Evolutionary conservation across 2,797 vertebrate species (phyloP).

Genomic region (Arnoldichthys spilopterus): DNA sequence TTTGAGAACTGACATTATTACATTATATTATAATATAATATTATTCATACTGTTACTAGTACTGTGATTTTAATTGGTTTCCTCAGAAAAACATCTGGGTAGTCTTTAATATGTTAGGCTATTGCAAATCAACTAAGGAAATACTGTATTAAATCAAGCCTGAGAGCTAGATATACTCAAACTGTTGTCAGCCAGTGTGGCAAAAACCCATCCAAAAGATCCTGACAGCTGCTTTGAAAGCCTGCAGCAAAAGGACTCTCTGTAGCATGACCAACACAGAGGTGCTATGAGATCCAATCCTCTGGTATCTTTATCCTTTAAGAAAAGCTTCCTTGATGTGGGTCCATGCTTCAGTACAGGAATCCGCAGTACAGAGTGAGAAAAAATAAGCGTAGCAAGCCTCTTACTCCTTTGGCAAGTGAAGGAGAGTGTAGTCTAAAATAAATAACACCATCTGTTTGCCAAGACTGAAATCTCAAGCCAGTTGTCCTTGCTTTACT

Average conservation of each 20-base stretch:
- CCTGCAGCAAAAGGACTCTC: background rate
- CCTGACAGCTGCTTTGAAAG: background rate
- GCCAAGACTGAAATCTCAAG: background rate
- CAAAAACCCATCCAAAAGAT: background rate
- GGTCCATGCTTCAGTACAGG: conserved; percentile 7
- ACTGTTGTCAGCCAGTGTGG: background rate
- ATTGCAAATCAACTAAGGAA: too few species aligned
- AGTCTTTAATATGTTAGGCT: too few species aligned
- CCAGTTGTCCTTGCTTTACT: background rate
- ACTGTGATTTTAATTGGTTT: too few species aligned
- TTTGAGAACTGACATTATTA: too few species aligned
- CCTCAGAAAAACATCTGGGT: too few species aligned
- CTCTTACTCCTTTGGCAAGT: background rate
- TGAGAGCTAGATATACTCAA: background rate
- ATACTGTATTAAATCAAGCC: background rate
- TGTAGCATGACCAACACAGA: background rate
- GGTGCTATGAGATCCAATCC: background rate
- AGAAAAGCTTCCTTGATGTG: background rate
- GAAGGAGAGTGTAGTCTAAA: background rate
- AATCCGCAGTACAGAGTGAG: background rate
- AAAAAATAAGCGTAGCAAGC: background rate
- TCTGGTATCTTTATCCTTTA: background rate
- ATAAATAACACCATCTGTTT: conserved; percentile 25
- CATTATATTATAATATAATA: too few species aligned
- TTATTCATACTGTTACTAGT: too few species aligned